Evolutionary conservation across 2,888 invertebrate genomes (phyloP), one percentile per base, ranked within the genome.

Genomic region (Perizoma flavofasciatum): DNA sequence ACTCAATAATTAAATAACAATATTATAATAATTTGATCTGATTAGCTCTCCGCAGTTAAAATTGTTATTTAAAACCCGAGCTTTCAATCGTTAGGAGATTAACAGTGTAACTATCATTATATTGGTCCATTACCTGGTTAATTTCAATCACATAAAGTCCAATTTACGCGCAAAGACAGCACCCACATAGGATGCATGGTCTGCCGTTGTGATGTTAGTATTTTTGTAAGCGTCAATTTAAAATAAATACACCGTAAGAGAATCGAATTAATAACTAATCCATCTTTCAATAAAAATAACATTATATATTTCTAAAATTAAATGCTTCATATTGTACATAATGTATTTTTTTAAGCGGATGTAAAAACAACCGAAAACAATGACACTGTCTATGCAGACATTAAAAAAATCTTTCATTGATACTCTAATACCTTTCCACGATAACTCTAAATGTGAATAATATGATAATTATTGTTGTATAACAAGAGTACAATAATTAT

Each of bases 1-100:
- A 92, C 89, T 91, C 91, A 86, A 89, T 89, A 90, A 89, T 90
- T 89, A 89, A 89, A 89, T 89, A 92, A 92, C 91, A 90, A 89
- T 90, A 89, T 89, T 86, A 90, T 89, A 91, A 85, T 90, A 91
- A 85, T 90, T 92, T 92, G 90, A 90, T 91, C 91, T 90, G 82
- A 81, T 84, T 79, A 86, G 86, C 87, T 86, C 85, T 82, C 78
- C 78, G 78, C 81, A 71, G 82, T 81, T 84, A 80, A 81, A 81
- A 68, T 64, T 62, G 61, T 74, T 69, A 70, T 71, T 77, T 79
- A 83, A 79, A 86, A 81, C 80, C 77, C 79, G 88, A 89, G 88
- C 88, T 75, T 71, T 79, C 78, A 72, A 67, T 79, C 73, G 70
- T 76, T 72, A 80, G 78, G 79, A 64, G 78, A 78, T 78, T 82